These are phyloP conservation scores for Lithophane semibrunnea DNA, from an alignment of 2,888 invertebrate genomes.

Conservation along the genomic window DNA sequence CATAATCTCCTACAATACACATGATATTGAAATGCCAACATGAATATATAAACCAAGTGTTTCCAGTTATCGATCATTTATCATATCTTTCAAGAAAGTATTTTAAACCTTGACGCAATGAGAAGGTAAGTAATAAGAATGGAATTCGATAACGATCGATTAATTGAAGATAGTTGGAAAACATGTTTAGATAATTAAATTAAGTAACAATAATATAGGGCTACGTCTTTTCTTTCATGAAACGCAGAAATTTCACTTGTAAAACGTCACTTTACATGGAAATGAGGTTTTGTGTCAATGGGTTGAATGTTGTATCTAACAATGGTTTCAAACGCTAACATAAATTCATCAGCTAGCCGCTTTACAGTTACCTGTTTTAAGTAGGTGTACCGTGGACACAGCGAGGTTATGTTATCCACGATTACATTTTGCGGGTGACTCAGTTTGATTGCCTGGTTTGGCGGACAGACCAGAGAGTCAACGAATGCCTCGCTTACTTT, in stretches of 20 bases:
- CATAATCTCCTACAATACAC: constrained; percentile 27
- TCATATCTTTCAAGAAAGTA: constrained; percentile 42
- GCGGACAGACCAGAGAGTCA: constrained; percentile 46
- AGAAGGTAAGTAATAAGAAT: constrained; percentile 54
- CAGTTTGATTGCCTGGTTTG: constrained; percentile 36
- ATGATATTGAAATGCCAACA: constrained; percentile 22
- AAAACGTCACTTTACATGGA: background rate
- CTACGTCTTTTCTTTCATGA: constrained; percentile 7
- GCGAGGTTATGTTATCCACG: constrained; percentile 31
- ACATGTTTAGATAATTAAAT: constrained; percentile 48
- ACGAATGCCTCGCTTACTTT: constrained; percentile 29
- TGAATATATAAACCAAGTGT: constrained; percentile 24
- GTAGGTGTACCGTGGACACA: constrained; percentile 27
- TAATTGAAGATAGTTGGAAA: constrained; percentile 54
- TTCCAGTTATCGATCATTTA: constrained; percentile 33
- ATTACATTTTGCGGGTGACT: constrained; percentile 43
- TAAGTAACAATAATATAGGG: background rate
- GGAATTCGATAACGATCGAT: constrained; percentile 66
- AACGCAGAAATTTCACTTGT: background rate
- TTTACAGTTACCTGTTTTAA: constrained; percentile 44
- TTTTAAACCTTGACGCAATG: constrained; percentile 52
- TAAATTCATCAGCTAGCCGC: constrained; percentile 34
- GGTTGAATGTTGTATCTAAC: constrained; percentile 31
- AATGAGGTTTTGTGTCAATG: constrained; percentile 26
- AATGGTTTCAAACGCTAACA: constrained; percentile 45